Percentiles rank a stretch among this genome's conserved stretches.
These are phyloP conservation scores for Calosoma granatense DNA, from an alignment of 1,140 invertebrate genomes.

Conservation along the genomic window DNA sequence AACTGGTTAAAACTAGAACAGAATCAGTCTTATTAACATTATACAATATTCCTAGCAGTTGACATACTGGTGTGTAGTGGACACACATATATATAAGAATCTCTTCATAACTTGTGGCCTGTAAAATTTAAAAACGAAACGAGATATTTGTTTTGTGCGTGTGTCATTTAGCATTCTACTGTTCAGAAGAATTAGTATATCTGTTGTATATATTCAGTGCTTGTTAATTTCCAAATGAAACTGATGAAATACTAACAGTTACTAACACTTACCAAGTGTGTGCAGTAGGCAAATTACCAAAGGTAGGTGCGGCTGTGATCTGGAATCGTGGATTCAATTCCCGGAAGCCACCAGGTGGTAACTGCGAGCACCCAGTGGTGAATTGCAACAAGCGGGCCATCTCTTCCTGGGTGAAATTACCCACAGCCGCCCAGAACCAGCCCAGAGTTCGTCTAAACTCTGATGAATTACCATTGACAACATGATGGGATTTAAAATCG, in stretches of 20 bases:
- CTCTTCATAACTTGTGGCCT: too few species aligned
- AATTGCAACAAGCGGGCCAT: slow-evolving; percentile 89
- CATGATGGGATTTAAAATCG: slow-evolving; percentile 81
- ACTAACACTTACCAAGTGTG: slow-evolving; percentile 75
- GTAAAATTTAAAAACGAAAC: too few species aligned
- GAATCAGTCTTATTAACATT: slow-evolving; percentile 18
- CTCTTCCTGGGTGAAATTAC: slow-evolving; percentile 86
- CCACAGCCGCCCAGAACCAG: slow-evolving; percentile 92
- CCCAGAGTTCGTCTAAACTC: slow-evolving; percentile 76
- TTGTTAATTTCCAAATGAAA: too few species aligned
- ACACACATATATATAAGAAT: too few species aligned
- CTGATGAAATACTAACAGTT: too few species aligned
- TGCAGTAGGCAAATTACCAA: slow-evolving; percentile 82
- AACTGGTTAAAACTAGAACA: slow-evolving; percentile 86
- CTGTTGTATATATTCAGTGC: too few species aligned
- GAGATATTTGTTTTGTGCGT: too few species aligned
- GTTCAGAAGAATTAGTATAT: too few species aligned
- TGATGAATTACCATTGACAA: slow-evolving; percentile 70
- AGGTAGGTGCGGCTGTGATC: slow-evolving; percentile 79
- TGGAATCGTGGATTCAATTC: slow-evolving; percentile 86
- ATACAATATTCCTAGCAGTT: background rate
- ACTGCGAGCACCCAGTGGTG: slow-evolving; percentile 84
- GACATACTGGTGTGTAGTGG: slow-evolving; percentile 7
- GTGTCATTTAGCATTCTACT: too few species aligned
- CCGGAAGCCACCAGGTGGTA: slow-evolving; percentile 81